Percentiles rank a stretch among this genome's conserved stretches.
Evolutionary conservation across 2,888 invertebrate species (phyloP).

Genomic region (Drosophila nigricruria): DNA sequence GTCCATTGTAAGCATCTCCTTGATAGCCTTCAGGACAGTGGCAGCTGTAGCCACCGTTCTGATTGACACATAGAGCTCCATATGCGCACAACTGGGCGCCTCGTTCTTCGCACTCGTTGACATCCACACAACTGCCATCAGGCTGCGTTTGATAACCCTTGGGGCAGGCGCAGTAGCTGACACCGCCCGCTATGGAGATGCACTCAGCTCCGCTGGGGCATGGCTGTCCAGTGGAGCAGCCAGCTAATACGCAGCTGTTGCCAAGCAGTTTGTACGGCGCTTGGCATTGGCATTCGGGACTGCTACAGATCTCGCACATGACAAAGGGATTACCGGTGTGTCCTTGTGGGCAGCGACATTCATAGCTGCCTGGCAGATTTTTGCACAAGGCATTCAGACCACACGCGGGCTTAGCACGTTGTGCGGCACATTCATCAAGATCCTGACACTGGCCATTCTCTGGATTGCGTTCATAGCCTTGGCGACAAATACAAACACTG

Average conservation of each 20-base stretch:
- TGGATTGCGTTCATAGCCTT: conserved; percentile 93
- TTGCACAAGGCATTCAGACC: conserved; percentile 96
- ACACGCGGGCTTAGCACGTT: conserved; percentile 91
- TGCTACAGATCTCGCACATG: conserved; percentile 93
- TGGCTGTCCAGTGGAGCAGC: conserved; percentile 92
- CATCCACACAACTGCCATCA: conserved; percentile 93
- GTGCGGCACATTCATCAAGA: conserved; percentile 93
- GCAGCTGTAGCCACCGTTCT: conserved; percentile 91
- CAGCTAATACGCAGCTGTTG: conserved; percentile 93
- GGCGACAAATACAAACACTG: conserved; percentile 95
- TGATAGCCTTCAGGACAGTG: conserved; percentile 92
- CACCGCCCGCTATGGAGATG: conserved; percentile 94
- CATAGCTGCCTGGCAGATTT: conserved; percentile 96
- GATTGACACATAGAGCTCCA: conserved; percentile 94
- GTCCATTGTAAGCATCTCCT: conserved; percentile 92
- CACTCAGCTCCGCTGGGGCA: conserved; percentile 96
- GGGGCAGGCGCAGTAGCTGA: conserved; percentile 97
- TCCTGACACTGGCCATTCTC: conserved; percentile 92
- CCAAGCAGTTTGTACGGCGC: conserved; percentile 94
- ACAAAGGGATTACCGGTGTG: conserved; percentile 96
- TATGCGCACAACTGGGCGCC: conserved; percentile 91
- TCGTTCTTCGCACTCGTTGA: conserved; percentile 93
- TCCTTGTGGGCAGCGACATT: conserved; percentile 95
- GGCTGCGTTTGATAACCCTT: conserved; percentile 91
- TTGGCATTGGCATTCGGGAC: conserved; percentile 94